Evolutionary conservation across 2,888 invertebrate genomes (phyloP), one percentile per base, ranked within the genome.

Genomic region (Polymixis flavicincta): DNA sequence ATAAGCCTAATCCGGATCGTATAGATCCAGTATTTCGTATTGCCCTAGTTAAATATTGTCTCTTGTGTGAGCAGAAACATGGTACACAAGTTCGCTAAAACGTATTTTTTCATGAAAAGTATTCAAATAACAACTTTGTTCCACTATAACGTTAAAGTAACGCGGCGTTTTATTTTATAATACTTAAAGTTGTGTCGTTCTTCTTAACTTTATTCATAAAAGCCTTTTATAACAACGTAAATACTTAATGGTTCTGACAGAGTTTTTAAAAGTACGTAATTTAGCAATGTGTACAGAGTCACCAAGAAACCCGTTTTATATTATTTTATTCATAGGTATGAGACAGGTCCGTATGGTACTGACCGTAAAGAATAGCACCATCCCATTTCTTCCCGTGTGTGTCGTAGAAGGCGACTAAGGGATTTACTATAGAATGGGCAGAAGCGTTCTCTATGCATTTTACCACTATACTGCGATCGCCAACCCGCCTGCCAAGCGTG

Each of bases 241-340:
- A 80, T 80, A 74, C 32, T 64, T 77, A 80, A 77, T 64, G 79
- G 61, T 74, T 61, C 74, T n/a, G 37, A 50, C 54, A 76, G 42
- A 61, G 60, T 61, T 74, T 61, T 61, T 28, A 74, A 22, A 2
- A 14, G 19, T 52, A 50, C 3, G 54, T 42, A 61, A 42, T 80
- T 80, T 80, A 52, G 28, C 55, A n/a, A 48, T 4, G 19, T 42
- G 9, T 42, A 32, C 13, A 17, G 5, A 48, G 8, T 17, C 9
- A 42, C 4, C 3, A 72, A 54, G n/a, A n/a, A 61, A 54, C 9
- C 6, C 5, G 32, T 72, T 69, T 14, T 19, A 77, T 42, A 55
- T 19, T 25, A 52, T 19, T 48, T 6, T 42, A 28, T 37, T 25
- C 11, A 48, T 5, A 45, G 9, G 17, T 42, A 37, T 19, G n/a